Base-by-base conservation (phyloP, 2,113 vertebrate species). In the Nesoenas mayeri region DNA sequence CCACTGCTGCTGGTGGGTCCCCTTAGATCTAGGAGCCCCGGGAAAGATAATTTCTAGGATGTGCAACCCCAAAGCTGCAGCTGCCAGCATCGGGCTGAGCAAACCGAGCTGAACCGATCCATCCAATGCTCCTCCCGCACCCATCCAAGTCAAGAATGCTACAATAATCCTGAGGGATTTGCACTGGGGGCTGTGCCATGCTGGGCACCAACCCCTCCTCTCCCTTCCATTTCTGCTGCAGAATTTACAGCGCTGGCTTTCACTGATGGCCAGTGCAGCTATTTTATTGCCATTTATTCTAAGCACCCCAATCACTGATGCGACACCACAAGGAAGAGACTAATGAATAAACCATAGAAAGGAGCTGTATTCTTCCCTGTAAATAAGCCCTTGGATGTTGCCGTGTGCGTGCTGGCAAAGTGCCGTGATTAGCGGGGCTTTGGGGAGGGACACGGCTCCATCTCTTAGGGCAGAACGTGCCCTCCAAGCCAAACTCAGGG, bases 121-220 rank as follows among this genome's bases (percentile, higher is more conserved):
- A 16, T 16, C 42, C 5, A 40, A 14, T 0, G 1, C 48, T 67
- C 34, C 38, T 53, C 36, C 78, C 0, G 10, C 40, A 12, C 3
- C 21, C 32, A 9, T 32, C 15, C 50, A 14, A 22, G 10, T 10
- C 24, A 12, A 24, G 78, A 61, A 26, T 25, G 65, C 31, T 60
- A 9, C 67, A 1, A 4, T 0, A 11, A 21, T 21, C 51, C 77
- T 1, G 1, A 2, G n/a, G 73, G 42, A 14, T 12, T 2, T 13
- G 22, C 54, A 7, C 42, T 0, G 0, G 25, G 14, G 14, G 3
- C 12, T 0, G 0, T 2, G 48, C 78, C 3, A 0, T 2, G 62
- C 69, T 3, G 8, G 44, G 40, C 4, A 10, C 29, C 57, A 44
- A 44, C 42, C 42, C 42, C 42, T 44, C 42, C 42, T 44, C 42